Evolutionary conservation across 1,140 invertebrate species (phyloP), one percentile per base, ranked within the genome.

Genomic region (Orchestia grillus): DNA sequence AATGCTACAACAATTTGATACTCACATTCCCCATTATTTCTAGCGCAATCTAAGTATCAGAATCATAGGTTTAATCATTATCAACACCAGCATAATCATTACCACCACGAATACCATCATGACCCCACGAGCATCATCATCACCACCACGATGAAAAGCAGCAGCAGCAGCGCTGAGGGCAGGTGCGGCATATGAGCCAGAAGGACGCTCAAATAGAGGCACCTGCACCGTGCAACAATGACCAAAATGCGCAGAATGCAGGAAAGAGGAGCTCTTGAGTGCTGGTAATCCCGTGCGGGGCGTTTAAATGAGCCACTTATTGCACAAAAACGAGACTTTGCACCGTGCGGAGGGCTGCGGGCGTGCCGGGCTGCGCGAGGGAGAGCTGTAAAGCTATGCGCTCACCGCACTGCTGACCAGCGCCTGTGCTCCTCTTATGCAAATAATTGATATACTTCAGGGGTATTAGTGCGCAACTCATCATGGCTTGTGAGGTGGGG

Each of bases 231-330:
- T 44, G n/a, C 44, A 94, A 94, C 92, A 94, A 94, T 94, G 92
- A 94, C 92, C 92, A 94, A 94, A 94, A 94, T 94, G 44, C 44
- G 43, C 92, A 94, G 92, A 94, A 94, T 94, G 92, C 92, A n/a
- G 92, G 92, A 94, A 94, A 94, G 92, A 94, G 43, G 44, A 47
- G 43, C 43, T 42, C 92, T 45, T 94, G 92, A 94, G 44, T 94
- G 92, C 92, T 45, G 43, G 36, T 94, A 94, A 94, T 94, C 92
- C 44, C 19, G 44, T 15, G 92, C 40, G 44, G 43, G 92, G 92
- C 92, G 92, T 94, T 94, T 47, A 94, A 94, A 94, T 94, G 92
- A 94, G 92, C 6, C 43, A 94, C 92, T 94, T 94, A 94, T 94
- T 44, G 92, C 44, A 47, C 92, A 94, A 94, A 94, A 94, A 94